Conservation (phyloP, 2,113 vertebrate species). For the Rhabdomys dilectus region DNA sequence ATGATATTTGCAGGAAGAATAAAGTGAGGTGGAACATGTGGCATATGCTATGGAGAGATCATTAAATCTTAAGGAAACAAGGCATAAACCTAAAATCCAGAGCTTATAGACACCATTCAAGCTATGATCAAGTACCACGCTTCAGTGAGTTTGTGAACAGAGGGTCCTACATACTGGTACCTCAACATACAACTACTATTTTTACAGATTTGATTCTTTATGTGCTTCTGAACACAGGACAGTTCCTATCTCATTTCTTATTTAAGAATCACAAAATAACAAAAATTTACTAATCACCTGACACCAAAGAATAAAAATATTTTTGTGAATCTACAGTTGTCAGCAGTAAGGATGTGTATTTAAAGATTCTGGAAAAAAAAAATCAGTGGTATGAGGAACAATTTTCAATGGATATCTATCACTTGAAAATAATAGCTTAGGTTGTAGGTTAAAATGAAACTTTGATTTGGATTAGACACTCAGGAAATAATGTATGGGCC, state of each 20-base stretch:
- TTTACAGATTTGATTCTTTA: slow-evolving; percentile 9
- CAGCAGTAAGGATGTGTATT: neutral
- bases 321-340: neutral
- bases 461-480: neutral
- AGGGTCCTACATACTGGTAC: neutral
- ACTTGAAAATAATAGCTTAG: neutral
- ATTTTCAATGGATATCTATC: neutral
- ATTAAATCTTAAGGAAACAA: slow-evolving; percentile 67
- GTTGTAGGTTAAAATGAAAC: neutral
- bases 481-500: neutral
- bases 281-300: neutral
- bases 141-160: neutral
- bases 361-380: neutral
- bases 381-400: neutral
- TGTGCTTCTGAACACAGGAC: neutral
- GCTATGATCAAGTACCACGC: neutral
- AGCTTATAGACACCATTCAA: slow-evolving; percentile 48
- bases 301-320: neutral
- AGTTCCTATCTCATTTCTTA: neutral
- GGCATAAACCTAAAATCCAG: slow-evolving; percentile 69
- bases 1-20: slow-evolving; percentile 60
- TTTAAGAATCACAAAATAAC: neutral
- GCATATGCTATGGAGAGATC: slow-evolving; percentile 65
- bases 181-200: neutral
- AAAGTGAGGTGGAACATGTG: neutral